These are phyloP conservation scores for Anhinga rufa DNA, from an alignment of 2,113 vertebrate species.

Conservation along the genomic window DNA sequence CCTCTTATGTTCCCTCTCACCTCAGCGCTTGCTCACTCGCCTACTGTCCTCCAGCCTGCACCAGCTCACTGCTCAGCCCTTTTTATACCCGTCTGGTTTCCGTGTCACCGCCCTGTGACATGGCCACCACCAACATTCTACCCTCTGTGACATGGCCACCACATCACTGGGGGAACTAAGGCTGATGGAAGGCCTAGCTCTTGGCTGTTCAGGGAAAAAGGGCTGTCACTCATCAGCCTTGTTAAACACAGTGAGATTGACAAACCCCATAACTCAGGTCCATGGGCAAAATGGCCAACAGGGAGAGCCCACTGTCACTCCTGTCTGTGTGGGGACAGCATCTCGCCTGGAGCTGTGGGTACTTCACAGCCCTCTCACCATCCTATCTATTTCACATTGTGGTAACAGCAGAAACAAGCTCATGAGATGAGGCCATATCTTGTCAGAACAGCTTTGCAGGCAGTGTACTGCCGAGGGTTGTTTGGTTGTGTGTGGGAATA, in stretches of 20 bases:
- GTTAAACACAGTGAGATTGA: no score
- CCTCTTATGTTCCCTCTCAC: not conserved
- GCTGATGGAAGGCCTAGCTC: not conserved
- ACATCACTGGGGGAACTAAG: no score
- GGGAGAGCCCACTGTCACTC: no score
- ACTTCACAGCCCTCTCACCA: no score
- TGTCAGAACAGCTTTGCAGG: not conserved
- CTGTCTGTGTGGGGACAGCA: no score
- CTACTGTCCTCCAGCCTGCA: not conserved
- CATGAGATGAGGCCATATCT: not conserved
- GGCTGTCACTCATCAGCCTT: no score
- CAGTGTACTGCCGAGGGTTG: not conserved
- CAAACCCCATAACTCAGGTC: no score
- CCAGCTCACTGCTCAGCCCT: fast-evolving
- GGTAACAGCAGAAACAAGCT: not conserved
- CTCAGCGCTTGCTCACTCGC: not conserved
- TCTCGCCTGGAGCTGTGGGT: no score
- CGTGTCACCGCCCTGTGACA: not conserved
- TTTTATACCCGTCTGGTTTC: fast-evolving
- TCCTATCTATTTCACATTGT: no score
- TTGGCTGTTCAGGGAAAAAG: no score
- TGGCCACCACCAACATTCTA: not conserved
- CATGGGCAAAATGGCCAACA: no score
- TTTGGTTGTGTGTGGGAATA: not conserved
- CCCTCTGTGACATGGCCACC: not conserved